These are phyloP conservation scores for Callipepla squamata DNA, from an alignment of 2,113 vertebrate species.

Conservation along the genomic window DNA sequence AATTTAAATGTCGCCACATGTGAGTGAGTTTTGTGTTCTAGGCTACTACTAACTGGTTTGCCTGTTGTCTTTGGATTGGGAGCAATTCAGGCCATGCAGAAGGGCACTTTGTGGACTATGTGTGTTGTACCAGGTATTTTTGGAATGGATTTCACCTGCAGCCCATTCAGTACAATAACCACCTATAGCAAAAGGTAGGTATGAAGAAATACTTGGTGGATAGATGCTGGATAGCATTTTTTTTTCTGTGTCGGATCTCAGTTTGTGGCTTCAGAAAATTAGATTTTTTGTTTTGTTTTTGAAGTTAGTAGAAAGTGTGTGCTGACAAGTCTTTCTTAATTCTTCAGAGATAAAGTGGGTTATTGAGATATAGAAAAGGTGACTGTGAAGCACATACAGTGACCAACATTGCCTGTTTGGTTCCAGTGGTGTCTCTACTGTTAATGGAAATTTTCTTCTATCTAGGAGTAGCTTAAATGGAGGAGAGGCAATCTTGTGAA, in stretches of 20 bases:
- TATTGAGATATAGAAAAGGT: background rate
- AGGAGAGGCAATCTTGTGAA: background rate
- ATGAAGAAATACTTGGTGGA: background rate
- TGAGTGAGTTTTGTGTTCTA: conserved; percentile 24
- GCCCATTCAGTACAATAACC: background rate
- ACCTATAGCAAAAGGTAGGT: background rate
- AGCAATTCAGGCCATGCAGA: background rate
- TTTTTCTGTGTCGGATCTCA: background rate
- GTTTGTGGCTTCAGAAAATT: background rate
- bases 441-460: background rate
- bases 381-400: background rate
- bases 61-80: background rate
- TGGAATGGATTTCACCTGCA: background rate
- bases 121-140: fast-evolving
- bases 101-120: background rate
- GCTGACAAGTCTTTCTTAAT: background rate
- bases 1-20: conserved; percentile 60
- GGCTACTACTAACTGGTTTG: background rate
- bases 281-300: background rate
- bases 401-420: fast-evolving
- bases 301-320: background rate
- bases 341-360: background rate
- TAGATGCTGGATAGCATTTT: background rate
- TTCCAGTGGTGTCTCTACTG: background rate
- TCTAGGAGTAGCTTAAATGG: background rate